A percentile compares a stretch with the other conserved stretches of the same genome.
These are phyloP conservation scores for Drosophila paranaensis DNA, from an alignment of 2,888 invertebrate genomes.

Conservation along the genomic window DNA sequence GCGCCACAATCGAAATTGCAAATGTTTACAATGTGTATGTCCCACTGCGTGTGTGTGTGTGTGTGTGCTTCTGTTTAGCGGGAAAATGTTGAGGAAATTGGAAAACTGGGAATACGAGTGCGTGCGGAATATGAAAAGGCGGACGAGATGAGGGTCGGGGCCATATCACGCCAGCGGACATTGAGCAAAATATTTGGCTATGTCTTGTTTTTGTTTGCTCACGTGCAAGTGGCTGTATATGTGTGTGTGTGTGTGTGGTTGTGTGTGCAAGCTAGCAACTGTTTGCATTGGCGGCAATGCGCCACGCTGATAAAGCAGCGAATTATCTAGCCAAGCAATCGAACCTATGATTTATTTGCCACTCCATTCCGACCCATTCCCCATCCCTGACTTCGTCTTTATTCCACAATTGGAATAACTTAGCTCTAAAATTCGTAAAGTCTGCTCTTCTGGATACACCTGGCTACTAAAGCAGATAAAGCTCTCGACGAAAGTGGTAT, in stretches of 20 bases:
- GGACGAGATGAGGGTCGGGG: not conserved
- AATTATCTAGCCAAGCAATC: constrained; percentile 11
- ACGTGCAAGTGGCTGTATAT: constrained; percentile 14
- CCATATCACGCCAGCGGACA: constrained; percentile 27
- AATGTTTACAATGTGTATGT: constrained; percentile 43
- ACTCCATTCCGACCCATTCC: not conserved
- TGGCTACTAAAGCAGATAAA: no score
- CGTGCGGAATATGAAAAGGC: constrained; percentile 1
- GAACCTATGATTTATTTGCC: not conserved
- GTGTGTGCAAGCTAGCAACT: not conserved
- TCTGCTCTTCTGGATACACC: no score
- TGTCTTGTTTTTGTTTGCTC: constrained; percentile 18
- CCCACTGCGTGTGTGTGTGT: constrained; percentile 7
- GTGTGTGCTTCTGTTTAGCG: constrained; percentile 9
- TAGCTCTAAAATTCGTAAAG: no score
- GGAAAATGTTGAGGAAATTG: constrained; percentile 52
- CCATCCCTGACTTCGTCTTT: not conserved
- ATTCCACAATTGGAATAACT: not conserved
- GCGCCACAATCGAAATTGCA: constrained; percentile 58
- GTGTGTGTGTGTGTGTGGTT: not conserved
- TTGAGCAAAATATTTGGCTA: constrained; percentile 44
- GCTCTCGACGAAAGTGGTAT: no score
- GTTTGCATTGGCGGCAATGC: constrained; percentile 16
- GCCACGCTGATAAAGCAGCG: constrained; percentile 8
- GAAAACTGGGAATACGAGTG: constrained; percentile 33